These are phyloP conservation scores for Betta splendens DNA, from an alignment of 2,797 vertebrate genomes.

Conservation along the genomic window DNA sequence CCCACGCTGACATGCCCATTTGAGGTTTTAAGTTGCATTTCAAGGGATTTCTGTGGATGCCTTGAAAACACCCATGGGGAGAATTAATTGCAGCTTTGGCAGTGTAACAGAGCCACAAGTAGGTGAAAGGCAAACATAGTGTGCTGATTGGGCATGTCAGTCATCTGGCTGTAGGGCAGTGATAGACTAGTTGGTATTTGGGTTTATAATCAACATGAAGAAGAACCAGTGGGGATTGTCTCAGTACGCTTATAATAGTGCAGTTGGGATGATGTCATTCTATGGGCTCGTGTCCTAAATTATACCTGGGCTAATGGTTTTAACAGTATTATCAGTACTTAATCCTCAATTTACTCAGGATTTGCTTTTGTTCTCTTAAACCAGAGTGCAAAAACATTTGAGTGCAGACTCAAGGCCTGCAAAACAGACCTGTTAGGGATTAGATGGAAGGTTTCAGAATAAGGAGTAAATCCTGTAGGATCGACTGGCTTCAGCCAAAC, in stretches of 20 bases:
- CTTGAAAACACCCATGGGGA: conserved; percentile 55
- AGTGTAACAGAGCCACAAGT: conserved; percentile 67
- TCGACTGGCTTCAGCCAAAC: conserved; percentile 43
- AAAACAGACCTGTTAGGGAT: conserved; percentile 61
- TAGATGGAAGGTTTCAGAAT: conserved; percentile 51
- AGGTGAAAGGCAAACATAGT: conserved; percentile 71
- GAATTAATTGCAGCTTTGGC: conserved; percentile 73
- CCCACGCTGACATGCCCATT: conserved; percentile 69
- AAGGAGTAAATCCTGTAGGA: conserved; percentile 49
- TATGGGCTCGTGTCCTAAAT: conserved; percentile 55
- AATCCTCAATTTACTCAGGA: conserved; percentile 62
- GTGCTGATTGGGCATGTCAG: conserved; percentile 61
- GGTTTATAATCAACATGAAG: conserved; percentile 70
- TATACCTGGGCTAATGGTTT: conserved; percentile 55
- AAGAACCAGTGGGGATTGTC: conserved; percentile 6
- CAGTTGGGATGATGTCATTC: conserved; percentile 62
- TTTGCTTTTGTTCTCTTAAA: conserved; percentile 55
- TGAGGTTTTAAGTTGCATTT: conserved; percentile 78
- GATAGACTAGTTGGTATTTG: conserved; percentile 50
- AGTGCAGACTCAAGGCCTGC: conserved; percentile 47
- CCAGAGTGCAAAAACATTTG: conserved; percentile 61
- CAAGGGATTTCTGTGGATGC: conserved; percentile 65
- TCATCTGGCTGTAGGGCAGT: conserved; percentile 60
- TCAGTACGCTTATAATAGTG: conserved; percentile 2
- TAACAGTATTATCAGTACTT: conserved; percentile 66